Percentiles rank a stretch among this genome's conserved stretches.
These are phyloP conservation scores for Benthosema pterotum DNA, from an alignment of 2,797 vertebrate genomes.

Conservation along the genomic window DNA sequence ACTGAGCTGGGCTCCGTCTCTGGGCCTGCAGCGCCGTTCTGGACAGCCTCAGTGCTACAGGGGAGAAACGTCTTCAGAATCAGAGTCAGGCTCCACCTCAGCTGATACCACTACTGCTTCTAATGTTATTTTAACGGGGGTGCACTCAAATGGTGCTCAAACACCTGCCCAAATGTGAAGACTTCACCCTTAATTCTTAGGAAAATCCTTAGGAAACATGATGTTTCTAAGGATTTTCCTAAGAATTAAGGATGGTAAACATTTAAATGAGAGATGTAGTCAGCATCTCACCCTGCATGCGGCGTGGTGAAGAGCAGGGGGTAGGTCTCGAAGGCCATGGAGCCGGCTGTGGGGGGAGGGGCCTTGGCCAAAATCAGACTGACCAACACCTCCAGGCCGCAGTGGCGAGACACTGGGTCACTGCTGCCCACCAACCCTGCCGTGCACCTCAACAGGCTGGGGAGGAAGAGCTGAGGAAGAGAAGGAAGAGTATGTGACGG, in stretches of 20 bases:
- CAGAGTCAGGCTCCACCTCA: no score
- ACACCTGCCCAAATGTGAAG: no score
- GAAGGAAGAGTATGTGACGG: not conserved
- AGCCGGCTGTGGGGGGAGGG: conserved; percentile 87
- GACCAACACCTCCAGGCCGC: conserved; percentile 83
- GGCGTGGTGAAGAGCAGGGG: conserved; percentile 87
- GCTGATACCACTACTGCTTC: no score
- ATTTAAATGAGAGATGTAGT: no score
- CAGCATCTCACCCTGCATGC: conserved; percentile 71
- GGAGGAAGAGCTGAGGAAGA: conserved; percentile 87
- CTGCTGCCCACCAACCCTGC: conserved; percentile 74
- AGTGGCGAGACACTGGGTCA: conserved; percentile 67
- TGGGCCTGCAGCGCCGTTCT: conserved; percentile 2
- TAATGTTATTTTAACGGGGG: no score
- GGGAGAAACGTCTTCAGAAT: no score
- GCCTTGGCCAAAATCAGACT: conserved; percentile 93
- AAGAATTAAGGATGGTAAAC: no score
- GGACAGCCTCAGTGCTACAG: conserved; percentile 12
- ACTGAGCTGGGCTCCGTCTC: conserved; percentile 65
- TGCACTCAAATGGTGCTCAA: no score
- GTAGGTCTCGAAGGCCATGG: conserved; percentile 96
- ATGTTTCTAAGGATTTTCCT: no score
- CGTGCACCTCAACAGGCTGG: conserved; percentile 86
- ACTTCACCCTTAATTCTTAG: no score
- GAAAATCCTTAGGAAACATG: no score